Percentiles rank a stretch among this genome's conserved stretches.
These are phyloP conservation scores for Cyanistes caeruleus DNA, from an alignment of 2,113 vertebrate species.

Conservation along the genomic window DNA sequence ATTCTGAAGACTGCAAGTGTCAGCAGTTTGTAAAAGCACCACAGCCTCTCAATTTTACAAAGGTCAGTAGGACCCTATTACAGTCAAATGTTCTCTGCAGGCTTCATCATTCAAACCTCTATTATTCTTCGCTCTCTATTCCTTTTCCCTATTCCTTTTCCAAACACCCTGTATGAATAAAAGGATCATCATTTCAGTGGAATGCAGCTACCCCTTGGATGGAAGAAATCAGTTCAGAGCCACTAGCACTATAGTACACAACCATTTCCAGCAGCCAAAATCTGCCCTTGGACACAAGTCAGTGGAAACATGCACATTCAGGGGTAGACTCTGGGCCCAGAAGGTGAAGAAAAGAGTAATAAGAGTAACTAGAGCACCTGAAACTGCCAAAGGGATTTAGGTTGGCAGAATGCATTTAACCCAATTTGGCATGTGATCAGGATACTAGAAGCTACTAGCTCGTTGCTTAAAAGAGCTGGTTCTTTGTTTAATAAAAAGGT, in stretches of 20 bases:
- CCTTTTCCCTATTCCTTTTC: neutral
- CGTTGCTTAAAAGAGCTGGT: neutral
- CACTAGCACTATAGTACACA: neutral
- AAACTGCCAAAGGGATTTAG: constrained; percentile 31
- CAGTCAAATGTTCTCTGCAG: constrained; percentile 28
- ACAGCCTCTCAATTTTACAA: constrained; percentile 20
- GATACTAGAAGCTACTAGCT: neutral
- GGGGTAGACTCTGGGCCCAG: constrained; percentile 3
- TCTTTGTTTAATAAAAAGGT: neutral
- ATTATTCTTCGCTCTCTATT: neutral
- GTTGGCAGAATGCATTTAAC: constrained; percentile 13
- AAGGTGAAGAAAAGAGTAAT: constrained; percentile 7
- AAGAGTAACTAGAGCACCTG: constrained; percentile 12
- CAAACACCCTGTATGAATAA: neutral
- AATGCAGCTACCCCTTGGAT: constrained; percentile 25
- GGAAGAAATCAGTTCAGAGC: constrained; percentile 31
- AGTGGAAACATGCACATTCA: constrained; percentile 38
- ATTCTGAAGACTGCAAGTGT: constrained; percentile 33
- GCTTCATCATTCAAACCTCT: constrained; percentile 26
- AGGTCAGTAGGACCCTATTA: constrained; percentile 25
- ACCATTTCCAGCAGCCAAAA: constrained; percentile 23
- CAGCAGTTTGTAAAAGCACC: constrained; percentile 53
- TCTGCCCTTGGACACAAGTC: constrained; percentile 15
- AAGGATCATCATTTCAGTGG: constrained; percentile 1
- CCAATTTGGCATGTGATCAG: neutral